A percentile compares a stretch with the other conserved stretches of the same genome.
These are phyloP conservation scores for Chirona hameri DNA, from an alignment of 2,888 invertebrate species.

Conservation along the genomic window DNA sequence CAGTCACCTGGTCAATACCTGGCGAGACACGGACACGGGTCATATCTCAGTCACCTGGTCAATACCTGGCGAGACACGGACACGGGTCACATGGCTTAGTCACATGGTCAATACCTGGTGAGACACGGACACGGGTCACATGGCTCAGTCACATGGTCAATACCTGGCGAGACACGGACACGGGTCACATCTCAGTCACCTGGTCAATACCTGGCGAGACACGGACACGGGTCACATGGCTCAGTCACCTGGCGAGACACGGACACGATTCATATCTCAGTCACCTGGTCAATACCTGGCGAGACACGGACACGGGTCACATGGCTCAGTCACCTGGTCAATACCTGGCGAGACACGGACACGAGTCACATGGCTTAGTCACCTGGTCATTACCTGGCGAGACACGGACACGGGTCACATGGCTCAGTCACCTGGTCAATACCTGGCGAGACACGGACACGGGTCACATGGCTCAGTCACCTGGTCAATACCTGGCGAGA, in stretches of 20 bases:
- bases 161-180: slow-evolving; percentile 55
- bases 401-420: background rate
- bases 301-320: background rate
- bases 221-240: background rate
- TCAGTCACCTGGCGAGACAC: slow-evolving; percentile 54
- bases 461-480: slow-evolving; percentile 46
- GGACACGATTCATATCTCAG: background rate
- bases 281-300: slow-evolving; percentile 73
- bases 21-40: slow-evolving; percentile 33
- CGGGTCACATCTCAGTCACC: slow-evolving; percentile 46
- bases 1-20: slow-evolving; percentile 71
- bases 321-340: slow-evolving; percentile 59
- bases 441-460: slow-evolving; percentile 54
- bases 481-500: slow-evolving; percentile 70
- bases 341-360: slow-evolving; percentile 58
- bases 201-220: slow-evolving; percentile 70
- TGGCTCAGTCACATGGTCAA: slow-evolving; percentile 60
- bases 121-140: background rate
- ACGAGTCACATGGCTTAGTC: too few species aligned
- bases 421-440: slow-evolving; percentile 63
- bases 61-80: slow-evolving; percentile 58
- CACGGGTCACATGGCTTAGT: background rate
- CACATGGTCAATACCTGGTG: slow-evolving; percentile 72
- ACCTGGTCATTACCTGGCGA: slow-evolving; percentile 75
- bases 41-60: slow-evolving; percentile 58